Conservation (phyloP, 2,888 invertebrate species). For the Athetis lepigone region DNA sequence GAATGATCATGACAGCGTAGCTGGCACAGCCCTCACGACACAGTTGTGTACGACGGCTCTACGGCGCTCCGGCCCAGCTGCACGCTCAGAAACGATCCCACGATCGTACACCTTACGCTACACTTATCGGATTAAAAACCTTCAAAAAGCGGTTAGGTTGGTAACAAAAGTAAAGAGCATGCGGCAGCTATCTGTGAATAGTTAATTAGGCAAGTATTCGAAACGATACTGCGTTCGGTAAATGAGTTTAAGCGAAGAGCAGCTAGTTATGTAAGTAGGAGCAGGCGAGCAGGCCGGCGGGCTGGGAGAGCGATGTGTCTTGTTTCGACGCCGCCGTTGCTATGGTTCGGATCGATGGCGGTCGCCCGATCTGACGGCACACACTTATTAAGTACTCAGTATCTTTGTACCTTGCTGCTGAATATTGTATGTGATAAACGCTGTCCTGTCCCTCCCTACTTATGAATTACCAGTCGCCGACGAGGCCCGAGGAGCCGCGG, state of each 20-base stretch:
- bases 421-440: slow-evolving; percentile 62
- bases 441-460: slow-evolving; percentile 40
- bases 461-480: slow-evolving; percentile 27
- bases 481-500: slow-evolving; percentile 12
- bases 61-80: slow-evolving; percentile 39
- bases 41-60: slow-evolving; percentile 1
- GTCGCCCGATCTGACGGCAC: slow-evolving; percentile 57
- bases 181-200: slow-evolving; percentile 68
- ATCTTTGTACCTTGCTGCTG: slow-evolving; percentile 55
- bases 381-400: slow-evolving; percentile 59
- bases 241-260: slow-evolving; percentile 69
- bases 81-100: slow-evolving; percentile 42
- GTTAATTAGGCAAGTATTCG: slow-evolving; percentile 67
- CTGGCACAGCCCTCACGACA: slow-evolving; percentile 2
- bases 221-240: slow-evolving; percentile 64
- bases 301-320: slow-evolving; percentile 55
- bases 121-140: slow-evolving; percentile 46
- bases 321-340: slow-evolving; percentile 57
- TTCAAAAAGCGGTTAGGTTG: slow-evolving; percentile 31
- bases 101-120: slow-evolving; percentile 23
- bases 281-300: slow-evolving; percentile 34
- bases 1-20: slow-evolving; percentile 2
- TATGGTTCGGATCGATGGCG: slow-evolving; percentile 60
- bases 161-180: slow-evolving; percentile 21
- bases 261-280: slow-evolving; percentile 63